Conservation (phyloP, 1,140 invertebrate genomes). For the Scaptomyza montana region DNA sequence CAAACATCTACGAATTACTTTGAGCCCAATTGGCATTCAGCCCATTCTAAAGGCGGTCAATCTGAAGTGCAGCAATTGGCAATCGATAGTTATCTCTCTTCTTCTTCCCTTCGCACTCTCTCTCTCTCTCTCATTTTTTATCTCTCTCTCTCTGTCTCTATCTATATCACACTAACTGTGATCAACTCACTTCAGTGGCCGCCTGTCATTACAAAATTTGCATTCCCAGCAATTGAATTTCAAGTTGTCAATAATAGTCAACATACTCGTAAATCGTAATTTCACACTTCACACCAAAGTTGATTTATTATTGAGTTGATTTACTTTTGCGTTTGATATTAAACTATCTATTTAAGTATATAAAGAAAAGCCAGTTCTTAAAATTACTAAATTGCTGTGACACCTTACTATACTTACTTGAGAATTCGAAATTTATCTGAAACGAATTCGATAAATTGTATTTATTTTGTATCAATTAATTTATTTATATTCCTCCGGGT, state of each 20-base stretch:
- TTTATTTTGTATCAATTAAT: slow-evolving; percentile 57
- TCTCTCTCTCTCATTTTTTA: slow-evolving; percentile 7
- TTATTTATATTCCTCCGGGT: slow-evolving; percentile 7
- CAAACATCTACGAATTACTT: slow-evolving; percentile 25
- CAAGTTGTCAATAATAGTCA: slow-evolving; percentile 20
- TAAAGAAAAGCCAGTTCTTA: slow-evolving; percentile 46
- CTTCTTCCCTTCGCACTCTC: slow-evolving; percentile 7
- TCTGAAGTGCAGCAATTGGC: slow-evolving; percentile 27
- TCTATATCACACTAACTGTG: background rate
- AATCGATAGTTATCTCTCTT: slow-evolving; percentile 18
- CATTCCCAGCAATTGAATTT: slow-evolving; percentile 68
- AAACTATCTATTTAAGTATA: slow-evolving; percentile 22
- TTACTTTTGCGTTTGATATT: slow-evolving; percentile 34
- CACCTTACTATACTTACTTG: slow-evolving; percentile 78
- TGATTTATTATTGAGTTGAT: slow-evolving; percentile 32
- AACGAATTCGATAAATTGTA: slow-evolving; percentile 69
- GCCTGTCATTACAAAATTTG: slow-evolving; percentile 60
- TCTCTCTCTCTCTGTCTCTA: slow-evolving; percentile 22
- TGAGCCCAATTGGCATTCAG: slow-evolving; percentile 41
- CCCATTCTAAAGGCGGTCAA: slow-evolving; percentile 17
- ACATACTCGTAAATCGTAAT: slow-evolving; percentile 43
- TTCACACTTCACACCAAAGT: slow-evolving; percentile 52
- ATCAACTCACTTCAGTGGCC: slow-evolving; percentile 47
- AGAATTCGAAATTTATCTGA: slow-evolving; percentile 50
- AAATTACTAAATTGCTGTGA: slow-evolving; percentile 66